A percentile compares a stretch with the other conserved stretches of the same genome.
Evolutionary conservation across 2,113 vertebrate species (phyloP).

Genomic region (Poeciliopsis occidentalis): DNA sequence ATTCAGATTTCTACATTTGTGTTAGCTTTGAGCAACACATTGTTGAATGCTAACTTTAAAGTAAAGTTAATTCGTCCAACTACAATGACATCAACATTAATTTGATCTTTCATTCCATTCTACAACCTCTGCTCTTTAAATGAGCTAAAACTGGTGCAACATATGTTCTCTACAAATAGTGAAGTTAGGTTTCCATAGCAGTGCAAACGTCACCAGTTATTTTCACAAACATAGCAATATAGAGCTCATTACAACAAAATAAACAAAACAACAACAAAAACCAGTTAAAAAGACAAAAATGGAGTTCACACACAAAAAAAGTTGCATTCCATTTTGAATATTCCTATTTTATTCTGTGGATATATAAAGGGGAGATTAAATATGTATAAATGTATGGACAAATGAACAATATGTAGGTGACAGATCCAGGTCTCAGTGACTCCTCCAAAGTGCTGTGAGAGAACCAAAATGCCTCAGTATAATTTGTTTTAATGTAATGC

Average conservation of each 20-base stretch:
- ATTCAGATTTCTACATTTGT: background rate
- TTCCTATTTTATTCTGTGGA: background rate
- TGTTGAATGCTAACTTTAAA: background rate
- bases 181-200: background rate
- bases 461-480: background rate
- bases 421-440: background rate
- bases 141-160: background rate
- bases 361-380: background rate
- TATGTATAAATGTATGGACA: background rate
- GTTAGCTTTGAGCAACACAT: background rate
- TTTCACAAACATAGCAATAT: background rate
- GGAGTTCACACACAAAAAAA: too few species aligned
- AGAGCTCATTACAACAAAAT: background rate
- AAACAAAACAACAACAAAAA: background rate
- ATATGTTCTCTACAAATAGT: background rate
- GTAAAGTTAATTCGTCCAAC: background rate
- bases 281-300: background rate
- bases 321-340: too few species aligned
- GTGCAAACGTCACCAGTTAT: background rate
- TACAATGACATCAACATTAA: background rate
- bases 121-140: background rate
- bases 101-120: background rate
- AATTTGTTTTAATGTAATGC: background rate
- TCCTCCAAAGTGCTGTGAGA: background rate
- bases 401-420: background rate